Conservation (phyloP, 2,113 vertebrate species). For the Raphicerus campestris region DNA sequence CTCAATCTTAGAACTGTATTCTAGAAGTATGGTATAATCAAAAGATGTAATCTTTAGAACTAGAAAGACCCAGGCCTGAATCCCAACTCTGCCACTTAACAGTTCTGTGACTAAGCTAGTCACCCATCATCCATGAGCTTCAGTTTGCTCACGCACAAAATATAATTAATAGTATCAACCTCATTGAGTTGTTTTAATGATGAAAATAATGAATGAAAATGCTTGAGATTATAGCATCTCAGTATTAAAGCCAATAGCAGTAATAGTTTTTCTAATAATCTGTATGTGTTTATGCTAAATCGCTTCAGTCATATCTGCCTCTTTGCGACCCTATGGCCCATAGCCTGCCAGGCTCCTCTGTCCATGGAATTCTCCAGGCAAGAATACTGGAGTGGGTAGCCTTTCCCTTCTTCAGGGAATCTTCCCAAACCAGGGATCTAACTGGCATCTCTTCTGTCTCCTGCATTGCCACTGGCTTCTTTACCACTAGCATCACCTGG, state of each 20-base stretch:
- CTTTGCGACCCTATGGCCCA: not conserved
- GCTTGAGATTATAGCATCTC: not conserved
- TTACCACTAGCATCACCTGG: not conserved
- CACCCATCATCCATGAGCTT: not conserved
- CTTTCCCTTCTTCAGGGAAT: not conserved
- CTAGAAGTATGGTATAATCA: not conserved
- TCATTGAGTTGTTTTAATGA: not conserved
- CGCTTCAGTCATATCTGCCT: fast-evolving
- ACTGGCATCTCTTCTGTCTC: not conserved
- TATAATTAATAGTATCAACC: not conserved
- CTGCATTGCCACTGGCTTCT: not conserved
- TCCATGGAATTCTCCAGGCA: not conserved
- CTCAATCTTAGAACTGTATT: not conserved
- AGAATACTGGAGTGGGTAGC: not conserved
- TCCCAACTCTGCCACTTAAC: not conserved
- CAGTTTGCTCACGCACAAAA: not conserved
- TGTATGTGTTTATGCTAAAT: not conserved
- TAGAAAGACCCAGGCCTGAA: not conserved
- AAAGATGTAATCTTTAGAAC: not conserved
- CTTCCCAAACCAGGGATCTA: not conserved
- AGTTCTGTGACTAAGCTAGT: not conserved
- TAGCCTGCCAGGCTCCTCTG: not conserved
- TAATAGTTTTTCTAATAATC: not conserved
- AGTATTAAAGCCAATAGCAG: not conserved
- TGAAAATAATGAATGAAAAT: not conserved